These are phyloP conservation scores for Acipenser ruthenus DNA, from an alignment of 2,797 vertebrate genomes.

Conservation along the genomic window DNA sequence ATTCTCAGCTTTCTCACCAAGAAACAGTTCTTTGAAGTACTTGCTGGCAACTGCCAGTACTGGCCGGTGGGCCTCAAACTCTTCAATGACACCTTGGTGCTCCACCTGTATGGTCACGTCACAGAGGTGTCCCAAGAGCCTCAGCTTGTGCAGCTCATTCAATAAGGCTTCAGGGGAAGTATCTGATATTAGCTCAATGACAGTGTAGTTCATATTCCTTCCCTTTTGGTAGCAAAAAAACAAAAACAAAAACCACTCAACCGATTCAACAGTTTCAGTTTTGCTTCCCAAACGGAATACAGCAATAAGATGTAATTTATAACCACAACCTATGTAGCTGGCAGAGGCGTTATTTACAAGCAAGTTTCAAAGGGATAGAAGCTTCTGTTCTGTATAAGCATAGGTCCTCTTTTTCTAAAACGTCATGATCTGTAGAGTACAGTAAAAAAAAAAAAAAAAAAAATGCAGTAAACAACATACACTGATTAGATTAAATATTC, in stretches of 20 bases:
- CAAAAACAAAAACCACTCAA: conserved; percentile 11
- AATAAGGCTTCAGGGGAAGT: conserved; percentile 72
- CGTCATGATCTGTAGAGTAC: too few relatives aligned
- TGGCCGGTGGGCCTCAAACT: conserved; percentile 83
- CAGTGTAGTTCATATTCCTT: conserved; percentile 67
- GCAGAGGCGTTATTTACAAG: too few relatives aligned
- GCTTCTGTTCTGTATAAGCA: too few relatives aligned
- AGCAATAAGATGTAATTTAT: background rate
- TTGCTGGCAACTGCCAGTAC: conserved; percentile 87
- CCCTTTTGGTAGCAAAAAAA: conserved; percentile 22
- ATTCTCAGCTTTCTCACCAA: conserved; percentile 50
- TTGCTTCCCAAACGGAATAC: background rate
- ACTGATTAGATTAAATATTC: too few relatives aligned
- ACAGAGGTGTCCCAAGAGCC: conserved; percentile 73
- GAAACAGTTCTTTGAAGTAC: conserved; percentile 80
- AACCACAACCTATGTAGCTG: background rate
- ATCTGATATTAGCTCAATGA: conserved; percentile 73
- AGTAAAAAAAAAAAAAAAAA: too few relatives aligned
- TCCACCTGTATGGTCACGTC: conserved; percentile 84
- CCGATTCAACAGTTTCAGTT: background rate
- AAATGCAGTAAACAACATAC: too few relatives aligned
- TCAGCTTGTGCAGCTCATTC: conserved; percentile 76
- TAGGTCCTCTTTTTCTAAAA: too few relatives aligned
- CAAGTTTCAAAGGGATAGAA: too few relatives aligned
- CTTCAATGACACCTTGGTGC: conserved; percentile 67